A percentile compares a stretch with the other conserved stretches of the same genome.
Evolutionary conservation across 1,140 invertebrate genomes (phyloP).

Genomic region (Pachypsylla venusta): DNA sequence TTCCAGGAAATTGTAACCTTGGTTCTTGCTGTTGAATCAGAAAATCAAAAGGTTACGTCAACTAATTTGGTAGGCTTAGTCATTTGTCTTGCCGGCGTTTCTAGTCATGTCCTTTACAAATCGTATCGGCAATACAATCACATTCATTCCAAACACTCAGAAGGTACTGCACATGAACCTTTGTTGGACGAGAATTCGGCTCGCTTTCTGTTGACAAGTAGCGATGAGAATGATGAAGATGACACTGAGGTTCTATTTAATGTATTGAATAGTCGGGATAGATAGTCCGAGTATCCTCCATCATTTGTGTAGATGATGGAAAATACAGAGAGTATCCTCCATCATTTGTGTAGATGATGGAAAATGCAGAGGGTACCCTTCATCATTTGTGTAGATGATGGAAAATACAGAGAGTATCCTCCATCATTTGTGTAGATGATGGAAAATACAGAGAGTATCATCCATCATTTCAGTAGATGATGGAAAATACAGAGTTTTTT

Average conservation of each 20-base stretch:
- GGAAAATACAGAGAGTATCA: too few relatives aligned
- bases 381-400: too few relatives aligned
- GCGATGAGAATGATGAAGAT: constrained; percentile 4
- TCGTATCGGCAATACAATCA: constrained; percentile 20
- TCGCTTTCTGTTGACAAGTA: constrained; percentile 14
- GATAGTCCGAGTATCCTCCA: too few relatives aligned
- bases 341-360: too few relatives aligned
- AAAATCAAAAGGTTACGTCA: constrained; percentile 65
- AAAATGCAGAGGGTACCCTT: too few relatives aligned
- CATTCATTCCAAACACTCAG: constrained; percentile 29
- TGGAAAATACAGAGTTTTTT: too few relatives aligned
- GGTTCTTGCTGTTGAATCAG: constrained; percentile 64
- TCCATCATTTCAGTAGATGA: too few relatives aligned
- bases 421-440: too few relatives aligned
- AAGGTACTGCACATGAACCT: constrained; percentile 29
- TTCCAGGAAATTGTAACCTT: constrained; percentile 81
- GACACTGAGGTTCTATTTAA: constrained; percentile 30
- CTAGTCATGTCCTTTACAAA: constrained; percentile 71
- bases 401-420: too few relatives aligned
- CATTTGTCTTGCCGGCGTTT: constrained; percentile 78
- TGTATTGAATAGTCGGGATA: constrained; percentile 33
- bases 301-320: too few relatives aligned
- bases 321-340: too few relatives aligned
- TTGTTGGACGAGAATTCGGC: constrained; percentile 22
- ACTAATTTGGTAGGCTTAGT: constrained; percentile 75